Base-by-base conservation (phyloP, 2,797 vertebrate species). In the Synaphobranchus kaupii region DNA sequence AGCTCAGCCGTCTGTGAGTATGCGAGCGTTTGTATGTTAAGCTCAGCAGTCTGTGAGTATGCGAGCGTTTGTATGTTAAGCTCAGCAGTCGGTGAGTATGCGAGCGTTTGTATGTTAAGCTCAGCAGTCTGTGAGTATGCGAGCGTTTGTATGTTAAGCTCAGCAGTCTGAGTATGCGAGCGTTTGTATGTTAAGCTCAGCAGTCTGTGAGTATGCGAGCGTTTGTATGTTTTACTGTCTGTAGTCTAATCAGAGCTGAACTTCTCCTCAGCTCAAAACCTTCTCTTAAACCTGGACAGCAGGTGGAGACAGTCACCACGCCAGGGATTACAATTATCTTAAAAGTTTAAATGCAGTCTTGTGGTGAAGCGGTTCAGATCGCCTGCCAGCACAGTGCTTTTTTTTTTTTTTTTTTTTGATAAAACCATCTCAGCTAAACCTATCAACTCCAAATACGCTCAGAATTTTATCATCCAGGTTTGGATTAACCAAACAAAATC, bases 1-100 rank as follows among this genome's bases (percentile, higher is more conserved):
- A 96, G 90, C 94, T 95, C 87, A 97, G 94, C 91, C 96, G 93
- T 94, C 95, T 97, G 98, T 99, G 94, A 97, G 98, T 98, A 91
- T 92, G 73, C 3, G 48, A 25, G 12, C 28, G n/a, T n/a, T n/a
- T n/a, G n/a, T n/a, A n/a, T n/a, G n/a, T n/a, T n/a, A n/a, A 96
- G 90, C 94, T 95, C 87, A 97, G 94, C 91, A 96, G 93, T 94
- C 95, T 97, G 98, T 99, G 94, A 97, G 98, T 98, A 91, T 92
- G 73, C 3, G 48, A 25, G 12, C 28, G n/a, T n/a, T n/a, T n/a
- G n/a, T n/a, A n/a, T n/a, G n/a, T n/a, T n/a, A n/a, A 96, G 90
- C 94, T 95, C 87, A 97, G 94, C 91, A 96, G 93, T 94, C 95
- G 97, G 98, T 99, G 94, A 97, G 98, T 98, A 91, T 92, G 73